phyloP scores from a whole-genome alignment of 1,140 invertebrate genomes.

The Diachasmimorpha longicaudata region DNA sequence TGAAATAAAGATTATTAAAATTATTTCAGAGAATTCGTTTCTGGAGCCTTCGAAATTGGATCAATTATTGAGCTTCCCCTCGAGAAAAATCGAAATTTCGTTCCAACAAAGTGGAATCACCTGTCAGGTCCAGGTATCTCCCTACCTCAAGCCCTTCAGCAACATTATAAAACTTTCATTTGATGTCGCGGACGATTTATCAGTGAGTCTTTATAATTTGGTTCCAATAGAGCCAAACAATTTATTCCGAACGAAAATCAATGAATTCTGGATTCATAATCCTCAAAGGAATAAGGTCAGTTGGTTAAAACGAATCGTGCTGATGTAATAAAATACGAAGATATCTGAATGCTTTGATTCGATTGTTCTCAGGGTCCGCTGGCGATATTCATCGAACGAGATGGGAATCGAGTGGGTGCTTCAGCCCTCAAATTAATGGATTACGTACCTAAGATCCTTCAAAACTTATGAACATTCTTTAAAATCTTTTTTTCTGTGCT shows the following conservation, averaged over 20 bases:
- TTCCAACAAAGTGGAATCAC: constrained; percentile 39
- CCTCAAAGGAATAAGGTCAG: constrained; percentile 44
- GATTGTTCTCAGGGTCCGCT: constrained; percentile 38
- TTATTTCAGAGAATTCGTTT: constrained; percentile 31
- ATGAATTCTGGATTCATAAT: constrained; percentile 46
- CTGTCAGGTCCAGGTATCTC: constrained; percentile 33
- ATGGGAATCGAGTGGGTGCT: constrained; percentile 37
- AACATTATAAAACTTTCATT: constrained; percentile 40
- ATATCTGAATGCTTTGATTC: not conserved
- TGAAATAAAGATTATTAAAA: not conserved
- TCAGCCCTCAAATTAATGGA: constrained; percentile 37
- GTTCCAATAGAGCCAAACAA: constrained; percentile 39
- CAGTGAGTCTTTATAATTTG: constrained; percentile 43
- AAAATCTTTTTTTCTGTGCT: not conserved
- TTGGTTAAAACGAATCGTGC: not conserved
- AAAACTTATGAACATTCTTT: constrained; percentile 28
- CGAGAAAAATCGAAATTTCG: constrained; percentile 32
- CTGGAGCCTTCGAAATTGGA: constrained; percentile 33
- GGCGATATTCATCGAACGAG: constrained; percentile 39
- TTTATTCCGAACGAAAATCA: constrained; percentile 36
- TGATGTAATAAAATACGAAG: not conserved
- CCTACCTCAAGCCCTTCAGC: constrained; percentile 41
- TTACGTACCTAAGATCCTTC: constrained; percentile 39
- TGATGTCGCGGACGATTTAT: constrained; percentile 28
- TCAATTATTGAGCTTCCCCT: constrained; percentile 37